Evolutionary conservation across 2,888 invertebrate genomes (phyloP).

Genomic region (Monoplex corrugatus): DNA sequence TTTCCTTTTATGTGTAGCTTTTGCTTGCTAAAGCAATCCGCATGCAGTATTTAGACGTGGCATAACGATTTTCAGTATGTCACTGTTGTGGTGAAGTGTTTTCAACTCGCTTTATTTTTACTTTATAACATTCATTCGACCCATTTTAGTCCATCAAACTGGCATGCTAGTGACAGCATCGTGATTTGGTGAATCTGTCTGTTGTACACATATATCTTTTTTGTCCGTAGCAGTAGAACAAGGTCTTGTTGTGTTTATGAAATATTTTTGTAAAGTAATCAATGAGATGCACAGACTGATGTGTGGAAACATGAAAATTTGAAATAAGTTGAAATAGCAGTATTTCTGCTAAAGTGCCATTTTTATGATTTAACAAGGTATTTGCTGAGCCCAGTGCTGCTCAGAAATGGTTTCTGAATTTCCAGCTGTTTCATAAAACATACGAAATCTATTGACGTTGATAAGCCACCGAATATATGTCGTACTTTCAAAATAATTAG

Average conservation of each 20-base stretch:
- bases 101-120: not conserved
- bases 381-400: too few relatives aligned
- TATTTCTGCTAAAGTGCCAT: too few relatives aligned
- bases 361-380: too few relatives aligned
- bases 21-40: conserved; percentile 23
- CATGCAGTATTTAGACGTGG: conserved; percentile 30
- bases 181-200: conserved; percentile 36
- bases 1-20: conserved; percentile 38
- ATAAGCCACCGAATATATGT: too few relatives aligned
- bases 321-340: too few relatives aligned
- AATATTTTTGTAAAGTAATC: not conserved
- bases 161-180: conserved; percentile 45
- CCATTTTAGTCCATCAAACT: conserved; percentile 5
- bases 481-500: too few relatives aligned
- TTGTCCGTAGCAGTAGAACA: not conserved
- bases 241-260: not conserved
- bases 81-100: conserved; percentile 37
- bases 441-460: too few relatives aligned
- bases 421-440: too few relatives aligned
- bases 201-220: conserved; percentile 38
- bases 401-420: too few relatives aligned
- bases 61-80: not conserved
- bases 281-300: too few relatives aligned
- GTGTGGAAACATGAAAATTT: too few relatives aligned
- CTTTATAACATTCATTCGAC: not conserved